phyloP scores from a whole-genome alignment of 1,140 invertebrate species.

The Penaeus japonicus region DNA sequence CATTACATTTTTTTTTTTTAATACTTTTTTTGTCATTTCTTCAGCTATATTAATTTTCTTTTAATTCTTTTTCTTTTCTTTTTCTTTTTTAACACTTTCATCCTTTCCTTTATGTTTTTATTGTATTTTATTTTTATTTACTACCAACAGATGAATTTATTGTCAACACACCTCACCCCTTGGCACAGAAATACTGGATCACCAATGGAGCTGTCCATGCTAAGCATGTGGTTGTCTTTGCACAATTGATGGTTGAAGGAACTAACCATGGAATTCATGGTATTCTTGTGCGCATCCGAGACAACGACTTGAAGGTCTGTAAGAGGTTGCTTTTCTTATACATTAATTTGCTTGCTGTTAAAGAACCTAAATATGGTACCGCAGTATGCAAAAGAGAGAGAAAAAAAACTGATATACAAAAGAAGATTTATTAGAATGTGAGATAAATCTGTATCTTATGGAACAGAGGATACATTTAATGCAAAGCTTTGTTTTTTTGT shows the following conservation, averaged over 20 bases:
- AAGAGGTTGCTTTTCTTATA: no score
- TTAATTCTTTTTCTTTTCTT: not conserved
- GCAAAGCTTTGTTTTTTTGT: not conserved
- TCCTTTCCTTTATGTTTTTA: not conserved
- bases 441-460: no score
- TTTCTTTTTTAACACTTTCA: not conserved
- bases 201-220: slow-evolving; percentile 65
- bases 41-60: not conserved
- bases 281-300: slow-evolving; percentile 63
- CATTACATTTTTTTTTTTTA: no score
- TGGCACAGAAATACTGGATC: slow-evolving; percentile 65
- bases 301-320: slow-evolving; percentile 61
- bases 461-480: no score
- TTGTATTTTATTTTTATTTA: not conserved
- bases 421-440: no score
- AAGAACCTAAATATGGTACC: no score
- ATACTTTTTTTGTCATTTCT: not conserved
- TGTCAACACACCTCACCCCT: slow-evolving; percentile 61
- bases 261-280: slow-evolving; percentile 62
- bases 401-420: no score
- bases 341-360: no score
- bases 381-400: no score
- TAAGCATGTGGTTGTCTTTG: slow-evolving; percentile 63
- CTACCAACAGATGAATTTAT: slow-evolving; percentile 60
- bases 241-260: slow-evolving; percentile 61